Evolutionary conservation across 2,113 vertebrate genomes (phyloP), one percentile per base, ranked within the genome.

Genomic region (Synchiropus splendidus): DNA sequence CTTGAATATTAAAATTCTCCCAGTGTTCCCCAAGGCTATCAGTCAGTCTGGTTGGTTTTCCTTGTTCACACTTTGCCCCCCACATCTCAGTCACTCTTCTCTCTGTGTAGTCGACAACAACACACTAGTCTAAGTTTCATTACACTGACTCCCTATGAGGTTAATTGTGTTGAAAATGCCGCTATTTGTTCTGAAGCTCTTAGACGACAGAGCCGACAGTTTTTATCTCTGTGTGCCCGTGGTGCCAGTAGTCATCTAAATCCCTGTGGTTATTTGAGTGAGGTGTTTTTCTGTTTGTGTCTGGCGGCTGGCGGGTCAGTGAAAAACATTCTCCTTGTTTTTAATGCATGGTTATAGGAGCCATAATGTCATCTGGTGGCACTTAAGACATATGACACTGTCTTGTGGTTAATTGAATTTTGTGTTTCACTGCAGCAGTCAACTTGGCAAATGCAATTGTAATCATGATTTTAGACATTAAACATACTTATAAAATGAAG

Each of bases 101-200:
- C 21, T 39, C 54, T 67, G 17, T 57, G 54, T 54, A 46, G 49
- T 49, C 49, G 46, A 57, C 37, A 57, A 18, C 54, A 60, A 35
- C 42, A 48, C 51, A 31, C 51, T 11, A 14, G 59, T 46, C 51
- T 70, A 61, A 58, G 60, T 54, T 61, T 53, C 50, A 49, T 47
- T 21, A 47, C 16, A 8, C 54, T 39, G 44, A 54, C 50, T 70
- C 66, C 55, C 63, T 49, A 52, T 58, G 69, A 64, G 55, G 58
- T 63, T 61, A 68, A 64, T 73, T 75, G 58, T 56, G 58, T 68
- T 64, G 37, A 47, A 64, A 61, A 58, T 41, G 1, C 37, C 46
- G 36, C 31, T n/a, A 47, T 53, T 65, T 65, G 40, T 59, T 62
- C 54, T 35, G 30, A 37, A 48, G 37, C 32, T 37, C 63, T 51